Percentiles rank a stretch among this genome's conserved stretches.
These are phyloP conservation scores for Bombus confusus DNA, from an alignment of 1,140 invertebrate genomes.

Conservation along the genomic window DNA sequence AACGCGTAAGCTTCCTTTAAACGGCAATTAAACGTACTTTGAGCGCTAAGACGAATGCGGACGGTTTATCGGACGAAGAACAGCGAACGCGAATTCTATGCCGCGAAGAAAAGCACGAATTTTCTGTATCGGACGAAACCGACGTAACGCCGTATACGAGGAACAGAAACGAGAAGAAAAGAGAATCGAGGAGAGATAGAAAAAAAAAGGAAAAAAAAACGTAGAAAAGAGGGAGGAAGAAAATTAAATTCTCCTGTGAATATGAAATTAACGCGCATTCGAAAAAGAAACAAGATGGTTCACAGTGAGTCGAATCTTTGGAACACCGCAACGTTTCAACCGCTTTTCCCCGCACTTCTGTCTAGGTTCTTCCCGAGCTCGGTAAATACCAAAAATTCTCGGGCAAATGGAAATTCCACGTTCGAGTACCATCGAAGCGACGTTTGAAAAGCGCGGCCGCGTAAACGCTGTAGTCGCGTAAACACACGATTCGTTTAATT, in stretches of 20 bases:
- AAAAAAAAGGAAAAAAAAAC: background rate
- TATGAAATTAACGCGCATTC: constrained; percentile 16
- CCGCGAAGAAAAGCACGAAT: background rate
- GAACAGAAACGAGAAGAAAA: background rate
- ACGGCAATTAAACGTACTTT: constrained; percentile 4
- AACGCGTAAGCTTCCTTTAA: background rate
- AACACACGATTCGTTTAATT: constrained; percentile 50
- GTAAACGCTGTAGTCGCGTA: constrained; percentile 32
- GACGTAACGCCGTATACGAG: too few species aligned
- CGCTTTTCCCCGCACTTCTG: background rate
- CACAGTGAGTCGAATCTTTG: background rate
- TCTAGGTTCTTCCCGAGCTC: background rate
- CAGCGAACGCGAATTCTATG: background rate
- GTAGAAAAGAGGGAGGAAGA: background rate
- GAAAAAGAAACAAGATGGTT: background rate
- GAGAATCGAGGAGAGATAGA: background rate
- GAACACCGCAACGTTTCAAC: background rate
- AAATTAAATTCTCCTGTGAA: background rate
- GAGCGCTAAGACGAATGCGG: background rate
- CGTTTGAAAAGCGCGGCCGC: constrained; percentile 37
- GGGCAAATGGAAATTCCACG: constrained; percentile 21
- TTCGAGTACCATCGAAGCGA: constrained; percentile 23
- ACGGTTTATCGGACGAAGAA: background rate
- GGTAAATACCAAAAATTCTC: constrained; percentile 36
- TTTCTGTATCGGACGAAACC: background rate